These are phyloP conservation scores for Mesocentrotus franciscanus DNA, from an alignment of 53 echinoderm and acorn worm species.

Conservation along the genomic window DNA sequence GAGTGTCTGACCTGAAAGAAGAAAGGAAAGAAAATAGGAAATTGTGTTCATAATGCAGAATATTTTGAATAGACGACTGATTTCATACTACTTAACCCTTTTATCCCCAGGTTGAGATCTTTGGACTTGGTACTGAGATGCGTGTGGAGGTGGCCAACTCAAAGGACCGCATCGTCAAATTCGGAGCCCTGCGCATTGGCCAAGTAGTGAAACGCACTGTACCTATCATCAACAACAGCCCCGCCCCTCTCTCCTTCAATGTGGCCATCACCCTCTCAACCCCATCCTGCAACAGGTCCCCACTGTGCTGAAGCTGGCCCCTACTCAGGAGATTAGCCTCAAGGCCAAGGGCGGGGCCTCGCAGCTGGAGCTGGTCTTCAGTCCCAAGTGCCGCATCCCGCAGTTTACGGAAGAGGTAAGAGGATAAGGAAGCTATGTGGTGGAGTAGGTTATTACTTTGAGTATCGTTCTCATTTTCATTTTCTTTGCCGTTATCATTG, in stretches of 20 bases:
- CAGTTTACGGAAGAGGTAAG: conserved; percentile 98
- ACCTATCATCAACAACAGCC: conserved; percentile 95
- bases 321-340: conserved; percentile 84
- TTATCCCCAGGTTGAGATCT: conserved; percentile 77
- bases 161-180: conserved; percentile 87
- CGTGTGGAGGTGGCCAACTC: conserved; percentile 93
- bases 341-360: conserved; percentile 88
- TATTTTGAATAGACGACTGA: not conserved
- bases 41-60: too few relatives aligned
- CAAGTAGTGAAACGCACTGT: conserved; percentile 84
- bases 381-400: conserved; percentile 96
- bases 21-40: too few relatives aligned
- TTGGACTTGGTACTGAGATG: conserved; percentile 95
- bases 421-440: not conserved
- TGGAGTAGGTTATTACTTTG: not conserved
- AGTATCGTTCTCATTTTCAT: not conserved
- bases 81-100: not conserved
- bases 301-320: conserved; percentile 83
- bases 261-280: conserved; percentile 98
- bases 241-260: conserved; percentile 90
- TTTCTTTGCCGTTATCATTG: not conserved
- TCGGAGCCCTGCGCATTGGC: conserved; percentile 91
- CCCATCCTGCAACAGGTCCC: conserved; percentile 91
- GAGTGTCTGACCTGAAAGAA: too few relatives aligned
- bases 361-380: conserved; percentile 90